phyloP scores from a whole-genome alignment of 64 coral and sea anemone species.

The Astreopora myriophthalma region DNA sequence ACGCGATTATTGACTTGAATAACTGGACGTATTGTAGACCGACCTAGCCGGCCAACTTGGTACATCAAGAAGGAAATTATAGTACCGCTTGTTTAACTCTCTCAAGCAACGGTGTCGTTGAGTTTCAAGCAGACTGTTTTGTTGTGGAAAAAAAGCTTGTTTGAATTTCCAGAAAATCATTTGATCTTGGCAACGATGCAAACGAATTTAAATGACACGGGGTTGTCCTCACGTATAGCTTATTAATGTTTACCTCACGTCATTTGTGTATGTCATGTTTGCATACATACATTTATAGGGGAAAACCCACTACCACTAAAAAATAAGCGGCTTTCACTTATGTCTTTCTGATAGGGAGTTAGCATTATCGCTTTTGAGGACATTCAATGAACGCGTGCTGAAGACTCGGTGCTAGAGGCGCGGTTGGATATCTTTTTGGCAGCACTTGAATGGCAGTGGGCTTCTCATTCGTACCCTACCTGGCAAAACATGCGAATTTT shows the following conservation, averaged over 20 bases:
- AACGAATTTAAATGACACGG: not conserved
- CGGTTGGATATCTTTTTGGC: not conserved
- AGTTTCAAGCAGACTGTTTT: not conserved
- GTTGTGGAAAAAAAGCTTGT: not conserved
- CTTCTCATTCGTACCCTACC: not conserved
- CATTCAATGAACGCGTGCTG: not conserved
- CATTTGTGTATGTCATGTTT: not conserved
- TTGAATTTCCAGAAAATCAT: not conserved
- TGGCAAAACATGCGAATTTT: not conserved
- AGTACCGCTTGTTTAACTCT: not conserved
- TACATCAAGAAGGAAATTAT: not conserved
- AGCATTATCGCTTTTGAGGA: not conserved
- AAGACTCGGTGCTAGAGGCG: not conserved
- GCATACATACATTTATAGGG: not conserved
- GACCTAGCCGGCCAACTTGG: not conserved
- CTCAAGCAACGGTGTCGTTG: not conserved
- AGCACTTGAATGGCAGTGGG: not conserved
- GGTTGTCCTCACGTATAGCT: not conserved
- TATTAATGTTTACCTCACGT: not conserved
- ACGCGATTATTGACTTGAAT: not conserved
- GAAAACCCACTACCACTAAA: not conserved
- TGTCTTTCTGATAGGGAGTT: not conserved
- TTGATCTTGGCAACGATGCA: not conserved
- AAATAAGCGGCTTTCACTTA: not conserved
- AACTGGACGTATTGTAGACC: not conserved